Base-by-base conservation (phyloP, 1,140 invertebrate genomes). In the Ceratina australensis region DNA sequence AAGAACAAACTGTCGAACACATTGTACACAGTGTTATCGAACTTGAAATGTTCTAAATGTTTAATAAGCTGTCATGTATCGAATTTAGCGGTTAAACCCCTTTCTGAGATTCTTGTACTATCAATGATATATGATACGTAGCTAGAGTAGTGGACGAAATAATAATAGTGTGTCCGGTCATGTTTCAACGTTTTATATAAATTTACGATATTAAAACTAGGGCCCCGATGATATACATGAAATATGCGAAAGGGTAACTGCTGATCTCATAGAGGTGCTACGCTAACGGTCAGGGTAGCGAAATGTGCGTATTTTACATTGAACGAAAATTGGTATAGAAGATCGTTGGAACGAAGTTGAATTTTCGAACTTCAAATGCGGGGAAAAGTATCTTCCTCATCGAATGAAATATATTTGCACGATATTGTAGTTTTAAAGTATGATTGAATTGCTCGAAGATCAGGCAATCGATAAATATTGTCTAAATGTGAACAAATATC, bases 1-100 rank as follows among this genome's bases (percentile, higher is more conserved):
- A 84, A 83, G 67, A 84, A 78, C 69, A 84, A 77, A 79, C 52
- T 5, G 33, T 42, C 33, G 10, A 80, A 68, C 56, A 80, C 66
- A 26, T 50, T 81, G 83, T 54, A 50, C 61, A 85, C 78, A 28
- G 15, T 22, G 42, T 18, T 79, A 61, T 28, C 13, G 22, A 78
- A 78, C 57, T 72, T 52, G 33, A 68, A 66, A 18, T 54, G 16
- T 16, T 72, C 42, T 49, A 76, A 76, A 63, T 82, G 49, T 54
- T n/a, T 78, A 72, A 78, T 26, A 5, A 54, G 65, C 56, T 56
- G 24, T 24, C 52, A 54, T n/a, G 52, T 65, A 64, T 22, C 26
- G 24, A 57, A 49, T 18, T 64, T 72, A 57, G 22, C 49, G n/a
- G 33, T 49, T 57, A 52, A 65, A 56, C 42, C 22, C 20, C 68